Base-by-base conservation (phyloP, 2,888 invertebrate species). In the Caenorhabditis macrosperma region DNA sequence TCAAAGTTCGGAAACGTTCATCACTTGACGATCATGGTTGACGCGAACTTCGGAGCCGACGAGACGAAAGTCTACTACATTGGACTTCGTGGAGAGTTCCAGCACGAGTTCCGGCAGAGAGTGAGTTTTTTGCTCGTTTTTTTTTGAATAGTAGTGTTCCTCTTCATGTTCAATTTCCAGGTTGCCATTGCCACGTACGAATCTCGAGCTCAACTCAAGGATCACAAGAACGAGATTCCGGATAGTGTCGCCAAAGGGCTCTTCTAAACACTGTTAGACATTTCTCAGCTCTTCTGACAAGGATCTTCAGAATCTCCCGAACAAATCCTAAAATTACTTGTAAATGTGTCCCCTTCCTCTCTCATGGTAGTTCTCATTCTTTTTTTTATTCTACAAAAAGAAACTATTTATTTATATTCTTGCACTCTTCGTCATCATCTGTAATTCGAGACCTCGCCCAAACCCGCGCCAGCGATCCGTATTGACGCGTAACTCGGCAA, bases 61-160 rank as follows among this genome's bases (percentile, higher is more conserved):
- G 93, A 92, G 60, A 95, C 95, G 1, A 76, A 82, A 48, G 81
- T 89, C 80, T 95, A 94, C 91, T 99, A 98, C 91, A 97, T 99
- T 90, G 98, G 96, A 10, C 93, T 99, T 48, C 94, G 94, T 91
- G 99, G 98, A 24, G 97, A 98, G 92, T 99, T 95, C 92, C 85
- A 88, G 64, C 83, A 85, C 33, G 85, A 86, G 24, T 83, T 87
- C 68, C 78, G 87, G 22, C 81, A 83, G 52, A 84, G 81, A 72
- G 86, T 84, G 15, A 52, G 81, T 50, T 22, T 5, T 17, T 17
- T 20, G 22, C 4, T 38, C 33, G 17, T 26, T 50, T 30, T 17
- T 15, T 4, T 22, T 17, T 17, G 7, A 46, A 61, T n/a, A n/a
- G n/a, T n/a, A n/a, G n/a, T n/a, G n/a, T n/a, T n/a, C n/a, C n/a